Percentiles rank a stretch among this genome's conserved stretches.
Conservation (phyloP, 2,113 vertebrate genomes). For the Aspiorhynchus laticeps region DNA sequence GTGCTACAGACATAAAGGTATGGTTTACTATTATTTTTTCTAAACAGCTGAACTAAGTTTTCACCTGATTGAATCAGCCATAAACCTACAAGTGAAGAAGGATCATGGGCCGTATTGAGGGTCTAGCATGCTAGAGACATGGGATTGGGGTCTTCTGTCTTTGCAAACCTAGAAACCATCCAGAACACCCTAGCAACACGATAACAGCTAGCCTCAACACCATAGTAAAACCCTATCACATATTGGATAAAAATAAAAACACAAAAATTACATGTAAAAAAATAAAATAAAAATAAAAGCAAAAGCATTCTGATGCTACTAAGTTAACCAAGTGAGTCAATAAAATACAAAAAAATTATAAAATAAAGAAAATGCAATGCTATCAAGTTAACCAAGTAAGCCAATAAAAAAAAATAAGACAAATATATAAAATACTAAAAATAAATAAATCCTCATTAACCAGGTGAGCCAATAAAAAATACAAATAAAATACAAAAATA, state of each 20-base stretch:
- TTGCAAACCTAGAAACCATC: background rate
- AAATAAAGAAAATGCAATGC: too few relatives aligned
- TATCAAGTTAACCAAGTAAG: too few relatives aligned
- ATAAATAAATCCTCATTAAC: too few relatives aligned
- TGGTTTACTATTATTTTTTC: background rate
- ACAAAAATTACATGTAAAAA: background rate
- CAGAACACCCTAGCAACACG: background rate
- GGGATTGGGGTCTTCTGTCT: background rate
- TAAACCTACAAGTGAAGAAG: background rate
- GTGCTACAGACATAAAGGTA: background rate
- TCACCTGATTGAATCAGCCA: background rate
- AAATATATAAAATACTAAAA: too few relatives aligned
- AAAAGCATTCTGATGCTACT: background rate
- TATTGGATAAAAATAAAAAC: background rate
- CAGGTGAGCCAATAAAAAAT: too few relatives aligned
- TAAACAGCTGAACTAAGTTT: background rate
- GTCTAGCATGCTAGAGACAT: background rate
- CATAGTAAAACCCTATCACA: background rate
- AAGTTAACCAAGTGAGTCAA: too few relatives aligned
- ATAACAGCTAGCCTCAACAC: background rate
- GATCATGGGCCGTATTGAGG: background rate
- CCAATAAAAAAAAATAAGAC: too few relatives aligned
- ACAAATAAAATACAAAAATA: too few relatives aligned
- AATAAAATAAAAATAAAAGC: background rate
- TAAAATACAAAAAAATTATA: too few relatives aligned